A percentile compares a stretch with the other conserved stretches of the same genome.
These are phyloP conservation scores for Eurosta solidaginis DNA, from an alignment of 1,140 invertebrate genomes.

Conservation along the genomic window DNA sequence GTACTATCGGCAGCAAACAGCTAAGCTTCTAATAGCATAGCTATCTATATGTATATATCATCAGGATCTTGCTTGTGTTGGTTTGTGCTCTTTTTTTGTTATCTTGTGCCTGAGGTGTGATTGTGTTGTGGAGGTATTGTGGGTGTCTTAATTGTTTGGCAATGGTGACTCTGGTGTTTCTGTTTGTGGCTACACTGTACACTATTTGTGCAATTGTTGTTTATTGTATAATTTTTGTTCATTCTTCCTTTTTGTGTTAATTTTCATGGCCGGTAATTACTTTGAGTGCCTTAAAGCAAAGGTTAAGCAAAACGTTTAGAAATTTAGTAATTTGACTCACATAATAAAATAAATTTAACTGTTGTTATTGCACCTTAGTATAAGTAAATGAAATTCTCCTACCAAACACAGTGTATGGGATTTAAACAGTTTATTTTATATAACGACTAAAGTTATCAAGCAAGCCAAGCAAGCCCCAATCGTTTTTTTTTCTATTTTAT, in stretches of 20 bases:
- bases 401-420: background rate
- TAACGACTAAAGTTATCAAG: too few relatives aligned
- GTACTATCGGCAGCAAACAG: background rate
- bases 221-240: background rate
- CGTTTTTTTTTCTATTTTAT: too few relatives aligned
- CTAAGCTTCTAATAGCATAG: too few relatives aligned
- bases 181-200: background rate
- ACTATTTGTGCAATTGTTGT: background rate
- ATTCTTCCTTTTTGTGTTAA: background rate
- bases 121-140: background rate
- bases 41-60: too few relatives aligned
- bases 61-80: background rate
- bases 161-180: slow-evolving; percentile 11
- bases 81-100: background rate
- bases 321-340: background rate
- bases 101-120: background rate
- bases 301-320: slow-evolving; percentile 4
- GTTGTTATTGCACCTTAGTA: too few relatives aligned
- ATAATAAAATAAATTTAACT: background rate
- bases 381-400: too few relatives aligned
- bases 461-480: too few relatives aligned
- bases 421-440: too few relatives aligned
- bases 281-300: slow-evolving; percentile 3
- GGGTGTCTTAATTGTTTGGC: slow-evolving; percentile 9
- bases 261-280: background rate